Evolutionary conservation across 2,113 vertebrate species (phyloP), one percentile per base, ranked within the genome.

Genomic region (Bujurquina vittata): DNA sequence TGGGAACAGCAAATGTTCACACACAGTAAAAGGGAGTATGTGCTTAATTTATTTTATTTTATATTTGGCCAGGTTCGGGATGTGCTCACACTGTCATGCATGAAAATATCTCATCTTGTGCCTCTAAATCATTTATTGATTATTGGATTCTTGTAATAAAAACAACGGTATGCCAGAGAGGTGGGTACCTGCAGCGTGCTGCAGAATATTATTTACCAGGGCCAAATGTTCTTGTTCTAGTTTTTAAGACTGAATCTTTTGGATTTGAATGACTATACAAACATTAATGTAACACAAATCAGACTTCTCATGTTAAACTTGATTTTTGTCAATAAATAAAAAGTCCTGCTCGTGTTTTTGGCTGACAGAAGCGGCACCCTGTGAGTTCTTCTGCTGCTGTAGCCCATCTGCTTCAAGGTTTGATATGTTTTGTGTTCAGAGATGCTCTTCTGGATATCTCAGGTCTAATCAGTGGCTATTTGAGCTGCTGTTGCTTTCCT

Each of bases 141-240:
- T 63, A 33, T 74, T 69, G 23, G 10, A 40, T 49, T 81, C 55
- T 63, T 57, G 26, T 33, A 40, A 69, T 52, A 43, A 69, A 77
- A 56, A 15, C 9, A n/a, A 37, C 29, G 43, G 73, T 2, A 8
- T 22, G 49, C 57, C 35, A 58, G 15, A 83, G 54, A 78, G 20
- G 18, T 60, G 49, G 77, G 26, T 80, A 81, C 46, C 77, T 52
- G 52, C 74, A 46, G 77, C 77, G 67, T 22, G 78, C 57, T 43
- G 14, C 40, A 76, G 79, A 55, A 40, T 52, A 33, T 82, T 84
- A 84, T 77, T 84, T 83, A 83, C 37, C 15, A 29, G 17, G 18
- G 49, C 9, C 49, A 54, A 8, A 7, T 1, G 18, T 7, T 43
- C 56, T 76, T 78, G 26, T 55, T 58, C 17, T 58, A 18, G 15